A percentile compares a stretch with the other conserved stretches of the same genome.
These are phyloP conservation scores for Mirounga angustirostris DNA, from an alignment of 2,113 vertebrate species.

Conservation along the genomic window DNA sequence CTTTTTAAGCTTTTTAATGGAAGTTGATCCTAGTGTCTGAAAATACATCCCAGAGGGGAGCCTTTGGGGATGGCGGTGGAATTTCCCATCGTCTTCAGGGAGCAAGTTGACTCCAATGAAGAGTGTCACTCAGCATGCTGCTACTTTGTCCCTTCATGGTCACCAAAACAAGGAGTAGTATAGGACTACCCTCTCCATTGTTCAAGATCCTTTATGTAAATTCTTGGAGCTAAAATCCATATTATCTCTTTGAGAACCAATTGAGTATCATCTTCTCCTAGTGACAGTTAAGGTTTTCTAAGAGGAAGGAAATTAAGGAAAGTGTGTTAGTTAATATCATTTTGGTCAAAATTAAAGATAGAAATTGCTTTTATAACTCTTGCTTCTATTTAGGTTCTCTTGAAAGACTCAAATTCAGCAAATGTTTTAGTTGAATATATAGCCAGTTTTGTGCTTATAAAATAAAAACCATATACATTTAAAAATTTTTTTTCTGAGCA, in stretches of 20 bases:
- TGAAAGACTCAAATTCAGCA: neutral
- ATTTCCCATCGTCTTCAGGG: neutral
- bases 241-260: neutral
- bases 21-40: neutral
- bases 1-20: neutral
- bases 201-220: neutral
- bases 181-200: neutral
- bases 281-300: neutral
- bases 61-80: neutral
- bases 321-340: neutral
- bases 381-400: neutral
- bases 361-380: neutral
- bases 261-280: neutral
- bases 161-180: neutral
- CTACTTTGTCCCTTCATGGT: neutral
- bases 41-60: neutral
- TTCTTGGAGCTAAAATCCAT: neutral
- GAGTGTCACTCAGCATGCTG: neutral
- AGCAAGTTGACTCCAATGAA: neutral
- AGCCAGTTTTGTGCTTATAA: neutral
- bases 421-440: neutral
- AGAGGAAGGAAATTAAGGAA: neutral
- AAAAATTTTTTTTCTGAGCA: neutral
- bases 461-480: neutral
- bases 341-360: neutral